Percentiles rank a stretch among this genome's conserved stretches.
phyloP scores from a whole-genome alignment of 2,888 invertebrate species.

The Diachrysia chrysitis region DNA sequence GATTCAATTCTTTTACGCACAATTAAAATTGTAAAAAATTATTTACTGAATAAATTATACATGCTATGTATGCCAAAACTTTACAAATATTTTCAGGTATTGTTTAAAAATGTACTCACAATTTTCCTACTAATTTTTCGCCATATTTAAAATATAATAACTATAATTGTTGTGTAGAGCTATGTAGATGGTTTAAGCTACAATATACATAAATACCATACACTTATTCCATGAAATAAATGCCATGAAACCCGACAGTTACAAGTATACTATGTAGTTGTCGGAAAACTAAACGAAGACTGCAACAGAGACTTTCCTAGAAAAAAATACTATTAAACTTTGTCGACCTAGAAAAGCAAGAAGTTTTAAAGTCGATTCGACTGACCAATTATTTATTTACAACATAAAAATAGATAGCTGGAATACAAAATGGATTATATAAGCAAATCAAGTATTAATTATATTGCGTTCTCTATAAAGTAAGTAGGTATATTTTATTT shows the following conservation, averaged over 20 bases:
- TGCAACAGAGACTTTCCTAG: slow-evolving; percentile 1
- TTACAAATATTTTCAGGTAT: too few species aligned
- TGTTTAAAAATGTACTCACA: too few species aligned
- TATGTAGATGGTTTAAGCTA: slow-evolving; percentile 20
- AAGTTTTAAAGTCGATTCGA: slow-evolving; percentile 4
- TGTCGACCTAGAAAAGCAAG: background rate
- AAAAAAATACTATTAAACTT: slow-evolving; percentile 3
- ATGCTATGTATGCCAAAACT: too few species aligned
- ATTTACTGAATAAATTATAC: too few species aligned
- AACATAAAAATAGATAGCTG: background rate
- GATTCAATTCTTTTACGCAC: too few species aligned
- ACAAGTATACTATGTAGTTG: background rate
- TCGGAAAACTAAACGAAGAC: background rate
- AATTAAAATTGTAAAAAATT: too few species aligned
- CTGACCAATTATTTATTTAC: slow-evolving; percentile 4
- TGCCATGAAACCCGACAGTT: slow-evolving; percentile 1
- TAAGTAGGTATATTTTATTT: too few species aligned
- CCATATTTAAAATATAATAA: too few species aligned
- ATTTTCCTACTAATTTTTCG: too few species aligned
- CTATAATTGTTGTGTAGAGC: background rate
- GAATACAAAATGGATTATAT: background rate
- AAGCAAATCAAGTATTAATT: too few species aligned
- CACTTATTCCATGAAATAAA: slow-evolving; percentile 1
- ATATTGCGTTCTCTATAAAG: too few species aligned
- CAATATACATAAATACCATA: too few species aligned